These are phyloP conservation scores for Parus major DNA, from an alignment of 2,113 vertebrate genomes.

Conservation along the genomic window DNA sequence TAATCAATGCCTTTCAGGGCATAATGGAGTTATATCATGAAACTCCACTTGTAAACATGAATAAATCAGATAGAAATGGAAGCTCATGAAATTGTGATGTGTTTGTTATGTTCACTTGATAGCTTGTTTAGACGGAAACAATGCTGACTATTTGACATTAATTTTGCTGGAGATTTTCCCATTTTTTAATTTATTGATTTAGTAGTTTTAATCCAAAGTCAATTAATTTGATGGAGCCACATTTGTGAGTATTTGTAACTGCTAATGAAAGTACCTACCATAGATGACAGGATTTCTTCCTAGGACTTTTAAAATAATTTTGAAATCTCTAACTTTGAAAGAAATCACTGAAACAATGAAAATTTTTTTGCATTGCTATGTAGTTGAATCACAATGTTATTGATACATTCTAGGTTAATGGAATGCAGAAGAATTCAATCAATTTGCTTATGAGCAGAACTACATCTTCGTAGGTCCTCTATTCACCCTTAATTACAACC, in stretches of 20 bases:
- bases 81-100: conserved; percentile 11
- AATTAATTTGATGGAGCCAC: background rate
- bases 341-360: background rate
- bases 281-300: background rate
- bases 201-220: background rate
- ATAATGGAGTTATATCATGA: background rate
- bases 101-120: background rate
- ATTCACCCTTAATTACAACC: background rate
- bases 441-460: background rate
- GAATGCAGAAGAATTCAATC: background rate
- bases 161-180: conserved; percentile 6
- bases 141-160: background rate
- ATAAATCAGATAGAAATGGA: conserved; percentile 41
- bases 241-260: background rate
- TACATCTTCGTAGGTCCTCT: background rate
- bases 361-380: background rate
- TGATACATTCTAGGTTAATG: background rate
- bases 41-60: conserved; percentile 10
- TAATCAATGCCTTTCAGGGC: background rate
- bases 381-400: background rate
- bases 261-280: background rate
- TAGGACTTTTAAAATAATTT: background rate
- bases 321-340: background rate
- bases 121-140: conserved; percentile 13
- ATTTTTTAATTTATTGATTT: conserved; percentile 41